Percentiles rank a stretch among this genome's conserved stretches.
Evolutionary conservation across 2,888 invertebrate genomes (phyloP).

Genomic region (Eristalis tenax): DNA sequence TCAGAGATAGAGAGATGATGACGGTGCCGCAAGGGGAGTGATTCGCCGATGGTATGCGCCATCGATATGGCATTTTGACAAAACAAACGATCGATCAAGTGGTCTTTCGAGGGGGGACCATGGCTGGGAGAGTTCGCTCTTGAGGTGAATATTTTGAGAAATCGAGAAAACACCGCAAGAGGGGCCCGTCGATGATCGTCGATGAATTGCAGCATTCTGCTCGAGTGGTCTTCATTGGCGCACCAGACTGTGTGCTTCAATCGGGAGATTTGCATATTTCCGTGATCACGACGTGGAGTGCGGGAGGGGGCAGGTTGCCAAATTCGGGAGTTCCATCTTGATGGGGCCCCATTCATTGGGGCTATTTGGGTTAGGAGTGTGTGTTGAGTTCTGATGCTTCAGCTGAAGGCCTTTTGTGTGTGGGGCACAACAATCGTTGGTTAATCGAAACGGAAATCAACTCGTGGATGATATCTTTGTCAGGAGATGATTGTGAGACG

Average conservation of each 20-base stretch:
- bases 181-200: background rate
- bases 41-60: constrained; percentile 5
- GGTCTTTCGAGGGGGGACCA: background rate
- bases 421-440: background rate
- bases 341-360: constrained; percentile 4
- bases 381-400: constrained; percentile 1
- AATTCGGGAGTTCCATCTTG: constrained; percentile 20
- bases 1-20: background rate
- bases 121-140: constrained; percentile 6
- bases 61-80: constrained; percentile 48
- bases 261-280: constrained; percentile 27
- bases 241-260: constrained; percentile 29
- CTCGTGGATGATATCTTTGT: background rate
- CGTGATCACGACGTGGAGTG: background rate
- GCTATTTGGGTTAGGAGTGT: constrained; percentile 22
- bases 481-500: background rate
- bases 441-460: constrained; percentile 17
- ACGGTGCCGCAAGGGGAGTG: constrained; percentile 6
- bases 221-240: constrained; percentile 10
- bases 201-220: constrained; percentile 30
- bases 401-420: background rate
- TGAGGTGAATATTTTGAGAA: constrained; percentile 13
- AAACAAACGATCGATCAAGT: constrained; percentile 49
- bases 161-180: background rate
- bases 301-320: background rate